A percentile compares a stretch with the other conserved stretches of the same genome.
Conservation (phyloP, 1,140 invertebrate genomes). For the Dolichoris vasculosae region DNA sequence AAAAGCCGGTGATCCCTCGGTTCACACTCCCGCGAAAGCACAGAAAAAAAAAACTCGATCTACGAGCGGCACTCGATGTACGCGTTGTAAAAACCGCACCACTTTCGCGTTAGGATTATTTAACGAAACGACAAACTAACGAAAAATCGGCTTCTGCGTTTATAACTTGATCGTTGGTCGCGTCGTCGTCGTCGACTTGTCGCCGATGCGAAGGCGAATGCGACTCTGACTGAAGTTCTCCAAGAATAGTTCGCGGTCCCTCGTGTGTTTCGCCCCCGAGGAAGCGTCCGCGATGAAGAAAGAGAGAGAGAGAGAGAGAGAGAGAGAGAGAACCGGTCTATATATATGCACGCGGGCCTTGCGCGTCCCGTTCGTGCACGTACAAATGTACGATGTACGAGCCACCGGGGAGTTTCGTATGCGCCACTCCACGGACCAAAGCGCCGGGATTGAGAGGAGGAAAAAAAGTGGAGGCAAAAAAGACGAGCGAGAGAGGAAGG, state of each 20-base stretch:
- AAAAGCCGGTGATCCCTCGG: not conserved
- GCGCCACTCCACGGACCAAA: not conserved
- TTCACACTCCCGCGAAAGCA: not conserved
- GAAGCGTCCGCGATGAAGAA: constrained; percentile 56
- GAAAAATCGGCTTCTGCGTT: not conserved
- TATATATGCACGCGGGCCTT: constrained; percentile 63
- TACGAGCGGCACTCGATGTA: not conserved
- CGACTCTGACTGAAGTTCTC: constrained; percentile 71
- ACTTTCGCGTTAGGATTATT: not conserved
- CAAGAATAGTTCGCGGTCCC: constrained; percentile 73
- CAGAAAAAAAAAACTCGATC: not conserved
- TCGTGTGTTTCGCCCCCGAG: constrained; percentile 66
- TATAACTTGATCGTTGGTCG: not conserved
- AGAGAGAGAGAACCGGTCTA: constrained; percentile 59
- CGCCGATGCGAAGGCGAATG: constrained; percentile 65
- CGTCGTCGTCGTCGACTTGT: constrained; percentile 50
- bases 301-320: constrained; percentile 37
- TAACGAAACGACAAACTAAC: not conserved
- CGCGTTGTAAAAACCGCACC: not conserved
- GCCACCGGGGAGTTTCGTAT: not conserved
- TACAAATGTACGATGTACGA: constrained; percentile 13
- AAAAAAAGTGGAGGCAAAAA: constrained; percentile 21
- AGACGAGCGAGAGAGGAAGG: not conserved
- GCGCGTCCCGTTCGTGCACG: not conserved
- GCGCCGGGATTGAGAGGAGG: not conserved